Evolutionary conservation across 1,140 invertebrate species (phyloP).

Genomic region (Eciton burchellii): DNA sequence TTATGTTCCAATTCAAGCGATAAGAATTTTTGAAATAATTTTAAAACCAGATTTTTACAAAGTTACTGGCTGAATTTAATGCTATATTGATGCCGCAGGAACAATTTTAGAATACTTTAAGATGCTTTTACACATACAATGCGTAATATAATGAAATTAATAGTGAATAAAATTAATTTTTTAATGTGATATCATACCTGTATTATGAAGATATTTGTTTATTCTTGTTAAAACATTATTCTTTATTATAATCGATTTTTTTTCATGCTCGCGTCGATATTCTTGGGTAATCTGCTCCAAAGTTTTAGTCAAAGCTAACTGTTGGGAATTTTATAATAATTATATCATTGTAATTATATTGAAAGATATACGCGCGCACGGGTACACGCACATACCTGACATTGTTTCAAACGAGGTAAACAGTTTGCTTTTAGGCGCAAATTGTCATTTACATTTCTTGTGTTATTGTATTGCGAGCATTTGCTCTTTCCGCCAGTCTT

Average conservation of each 20-base stretch:
- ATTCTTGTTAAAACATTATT: constrained; percentile 1
- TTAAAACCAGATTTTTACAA: too few relatives aligned
- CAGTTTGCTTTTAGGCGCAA: constrained; percentile 8
- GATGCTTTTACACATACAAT: not conserved
- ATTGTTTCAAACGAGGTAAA: constrained; percentile 76
- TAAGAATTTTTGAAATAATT: too few relatives aligned
- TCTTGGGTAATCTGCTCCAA: constrained; percentile 76
- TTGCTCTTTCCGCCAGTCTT: constrained; percentile 84
- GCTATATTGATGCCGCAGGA: not conserved
- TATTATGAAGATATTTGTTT: constrained; percentile 12
- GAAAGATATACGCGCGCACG: not conserved
- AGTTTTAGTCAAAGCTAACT: constrained; percentile 78
- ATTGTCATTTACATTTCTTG: constrained; percentile 21
- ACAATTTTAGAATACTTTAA: not conserved
- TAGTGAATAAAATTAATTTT: constrained; percentile 17
- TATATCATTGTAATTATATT: not conserved
- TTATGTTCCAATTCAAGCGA: too few relatives aligned
- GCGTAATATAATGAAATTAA: not conserved
- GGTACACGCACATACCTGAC: constrained; percentile 72
- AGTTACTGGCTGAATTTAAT: too few relatives aligned
- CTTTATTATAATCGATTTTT: not conserved
- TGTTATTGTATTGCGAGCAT: constrained; percentile 16
- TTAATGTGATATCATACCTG: constrained; percentile 43
- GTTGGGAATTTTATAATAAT: constrained; percentile 20
- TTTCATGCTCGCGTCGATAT: constrained; percentile 56